A percentile compares a stretch with the other conserved stretches of the same genome.
Conservation (phyloP, 2,888 invertebrate genomes). For the Minunthozetes semirufus region DNA sequence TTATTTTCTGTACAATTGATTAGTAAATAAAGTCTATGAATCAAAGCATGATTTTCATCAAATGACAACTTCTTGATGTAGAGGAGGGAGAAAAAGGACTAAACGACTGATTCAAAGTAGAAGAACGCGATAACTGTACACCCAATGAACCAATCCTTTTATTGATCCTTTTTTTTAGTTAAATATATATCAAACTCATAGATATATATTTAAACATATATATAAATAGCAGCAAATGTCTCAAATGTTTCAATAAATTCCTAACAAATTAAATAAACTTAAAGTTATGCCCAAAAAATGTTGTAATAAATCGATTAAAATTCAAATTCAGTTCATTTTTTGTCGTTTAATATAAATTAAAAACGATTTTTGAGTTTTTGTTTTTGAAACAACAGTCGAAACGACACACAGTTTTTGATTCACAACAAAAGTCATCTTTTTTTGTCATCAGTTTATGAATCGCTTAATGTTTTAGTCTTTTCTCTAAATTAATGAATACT, state of each 20-base stretch:
- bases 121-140: neutral
- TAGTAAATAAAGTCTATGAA: constrained; percentile 7
- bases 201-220: neutral
- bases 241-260: neutral
- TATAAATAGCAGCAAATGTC: constrained; percentile 10
- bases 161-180: neutral
- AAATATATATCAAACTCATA: neutral
- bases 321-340: neutral
- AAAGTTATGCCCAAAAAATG: constrained; percentile 13
- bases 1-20: constrained; percentile 26
- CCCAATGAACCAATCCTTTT: neutral
- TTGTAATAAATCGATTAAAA: neutral
- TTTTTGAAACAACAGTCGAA: constrained; percentile 9
- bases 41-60: constrained; percentile 20
- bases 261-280: neutral
- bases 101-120: neutral
- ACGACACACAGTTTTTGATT: constrained; percentile 13
- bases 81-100: too few relatives aligned
- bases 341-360: neutral
- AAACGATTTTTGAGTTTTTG: constrained; percentile 14
- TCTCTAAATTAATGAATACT: neutral
- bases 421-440: constrained; percentile 1
- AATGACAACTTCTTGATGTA: neutral
- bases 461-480: neutral
- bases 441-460: neutral